Conservation (phyloP, 2,113 vertebrate genomes). For the Cygnus buccinator region DNA sequence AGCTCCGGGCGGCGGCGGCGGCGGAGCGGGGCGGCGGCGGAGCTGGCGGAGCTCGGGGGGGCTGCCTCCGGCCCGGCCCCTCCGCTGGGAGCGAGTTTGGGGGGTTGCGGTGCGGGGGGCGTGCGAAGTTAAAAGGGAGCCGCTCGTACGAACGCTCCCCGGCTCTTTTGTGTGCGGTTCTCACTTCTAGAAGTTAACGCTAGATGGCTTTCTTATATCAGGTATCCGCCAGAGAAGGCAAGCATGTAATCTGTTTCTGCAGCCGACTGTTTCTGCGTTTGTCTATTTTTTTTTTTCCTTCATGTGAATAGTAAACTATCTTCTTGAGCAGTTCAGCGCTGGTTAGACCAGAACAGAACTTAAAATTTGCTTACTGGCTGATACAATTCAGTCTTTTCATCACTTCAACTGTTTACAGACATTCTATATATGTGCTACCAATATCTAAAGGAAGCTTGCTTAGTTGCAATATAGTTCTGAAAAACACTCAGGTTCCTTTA, state of each 20-base stretch:
- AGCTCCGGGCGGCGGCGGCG: no score
- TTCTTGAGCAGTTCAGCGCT: not conserved
- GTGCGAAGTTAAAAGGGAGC: conserved; percentile 65
- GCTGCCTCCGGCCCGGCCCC: not conserved
- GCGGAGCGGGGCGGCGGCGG: no score
- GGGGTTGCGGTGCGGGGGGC: not conserved
- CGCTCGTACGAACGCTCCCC: conserved; percentile 27
- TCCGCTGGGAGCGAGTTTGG: not conserved
- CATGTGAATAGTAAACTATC: not conserved
- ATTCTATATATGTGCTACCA: not conserved
- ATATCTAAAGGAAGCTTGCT: conserved; percentile 14
- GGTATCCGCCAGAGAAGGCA: conserved; percentile 33
- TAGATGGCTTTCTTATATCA: conserved; percentile 84
- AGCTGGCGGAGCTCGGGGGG: no score
- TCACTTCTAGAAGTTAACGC: conserved; percentile 77
- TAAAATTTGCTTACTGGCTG: not conserved
- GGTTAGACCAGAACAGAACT: not conserved
- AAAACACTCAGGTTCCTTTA: conserved; percentile 27
- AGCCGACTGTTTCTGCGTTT: conserved; percentile 31
- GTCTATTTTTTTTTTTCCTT: not conserved
- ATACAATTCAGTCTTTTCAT: not conserved
- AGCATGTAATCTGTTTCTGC: not conserved
- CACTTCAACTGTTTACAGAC: not conserved
- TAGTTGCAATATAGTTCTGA: conserved; percentile 3
- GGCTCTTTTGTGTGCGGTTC: conserved; percentile 76